Percentiles rank a stretch among this genome's conserved stretches.
Conservation (phyloP, 2,888 invertebrate genomes). For the Leptogaster cylindrica region DNA sequence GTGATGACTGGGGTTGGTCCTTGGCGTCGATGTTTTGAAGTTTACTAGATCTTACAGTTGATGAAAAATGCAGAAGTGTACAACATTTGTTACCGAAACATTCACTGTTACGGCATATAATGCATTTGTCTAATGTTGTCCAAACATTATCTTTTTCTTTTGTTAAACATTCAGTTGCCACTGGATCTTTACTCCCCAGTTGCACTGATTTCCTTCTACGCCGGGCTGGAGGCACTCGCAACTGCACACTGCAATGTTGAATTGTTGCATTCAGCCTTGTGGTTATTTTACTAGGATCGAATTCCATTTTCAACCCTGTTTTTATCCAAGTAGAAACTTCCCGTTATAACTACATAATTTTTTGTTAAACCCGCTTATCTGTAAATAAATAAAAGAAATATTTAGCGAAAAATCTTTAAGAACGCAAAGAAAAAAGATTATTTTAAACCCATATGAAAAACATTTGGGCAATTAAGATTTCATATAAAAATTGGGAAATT, state of each 20-base stretch:
- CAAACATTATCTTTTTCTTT: conserved; percentile 22
- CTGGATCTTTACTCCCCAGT: neutral
- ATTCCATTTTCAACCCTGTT: neutral
- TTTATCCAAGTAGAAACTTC: too few relatives aligned
- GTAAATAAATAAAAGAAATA: too few relatives aligned
- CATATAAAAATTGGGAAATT: neutral
- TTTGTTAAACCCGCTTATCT: too few relatives aligned
- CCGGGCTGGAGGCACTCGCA: conserved; percentile 5
- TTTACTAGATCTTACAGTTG: neutral
- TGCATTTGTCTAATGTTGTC: conserved; percentile 18
- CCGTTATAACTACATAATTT: neutral
- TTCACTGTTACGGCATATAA: conserved; percentile 26
- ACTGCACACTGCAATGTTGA: conserved; percentile 10
- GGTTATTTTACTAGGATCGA: conserved; percentile 18
- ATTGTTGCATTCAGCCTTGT: conserved; percentile 8
- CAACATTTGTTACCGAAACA: conserved; percentile 25
- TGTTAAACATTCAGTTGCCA: neutral
- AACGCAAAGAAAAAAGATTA: too few relatives aligned
- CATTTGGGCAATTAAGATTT: neutral
- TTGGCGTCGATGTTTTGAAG: neutral
- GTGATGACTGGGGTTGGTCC: neutral
- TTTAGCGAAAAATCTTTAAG: too few relatives aligned
- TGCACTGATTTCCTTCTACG: conserved; percentile 17
- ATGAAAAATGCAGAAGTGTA: conserved; percentile 1
- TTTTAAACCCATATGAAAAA: too few relatives aligned